A percentile compares a stretch with the other conserved stretches of the same genome.
Evolutionary conservation across 1,140 invertebrate species (phyloP).

Genomic region (Aphelenchoides besseyi): DNA sequence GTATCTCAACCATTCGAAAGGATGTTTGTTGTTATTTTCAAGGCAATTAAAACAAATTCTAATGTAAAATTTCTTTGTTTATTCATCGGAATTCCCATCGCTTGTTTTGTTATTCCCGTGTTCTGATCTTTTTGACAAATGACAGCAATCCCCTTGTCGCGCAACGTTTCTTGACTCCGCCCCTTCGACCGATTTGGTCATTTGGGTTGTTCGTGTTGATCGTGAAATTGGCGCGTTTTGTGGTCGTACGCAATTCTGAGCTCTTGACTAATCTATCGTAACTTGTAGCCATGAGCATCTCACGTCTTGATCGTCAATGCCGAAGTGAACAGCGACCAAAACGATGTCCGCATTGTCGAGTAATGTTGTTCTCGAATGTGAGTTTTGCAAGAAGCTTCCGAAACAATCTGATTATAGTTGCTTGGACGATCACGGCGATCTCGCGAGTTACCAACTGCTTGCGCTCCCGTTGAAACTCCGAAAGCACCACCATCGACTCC

Average conservation of each 20-base stretch:
- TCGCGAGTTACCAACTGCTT: too few species aligned
- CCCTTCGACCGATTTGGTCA: too few species aligned
- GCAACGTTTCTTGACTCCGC: background rate
- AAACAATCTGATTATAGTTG: too few species aligned
- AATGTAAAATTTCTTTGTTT: background rate
- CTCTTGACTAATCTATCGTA: background rate
- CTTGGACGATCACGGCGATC: too few species aligned
- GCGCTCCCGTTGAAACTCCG: too few species aligned
- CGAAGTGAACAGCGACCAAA: background rate
- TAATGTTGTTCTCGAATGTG: background rate
- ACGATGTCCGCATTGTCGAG: background rate
- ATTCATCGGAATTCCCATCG: background rate
- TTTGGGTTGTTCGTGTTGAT: too few species aligned
- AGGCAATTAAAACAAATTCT: background rate
- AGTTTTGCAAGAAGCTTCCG: too few species aligned
- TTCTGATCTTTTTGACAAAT: slow-evolving; percentile 3
- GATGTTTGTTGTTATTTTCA: too few species aligned
- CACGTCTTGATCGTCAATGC: background rate
- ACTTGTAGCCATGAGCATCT: background rate
- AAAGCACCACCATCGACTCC: background rate
- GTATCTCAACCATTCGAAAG: too few species aligned
- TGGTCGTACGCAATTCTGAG: too few species aligned
- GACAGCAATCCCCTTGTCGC: background rate
- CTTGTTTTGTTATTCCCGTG: background rate
- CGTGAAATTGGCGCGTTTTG: too few species aligned